phyloP scores from a whole-genome alignment of 2,113 vertebrate genomes.

The Oreotragus oreotragus region DNA sequence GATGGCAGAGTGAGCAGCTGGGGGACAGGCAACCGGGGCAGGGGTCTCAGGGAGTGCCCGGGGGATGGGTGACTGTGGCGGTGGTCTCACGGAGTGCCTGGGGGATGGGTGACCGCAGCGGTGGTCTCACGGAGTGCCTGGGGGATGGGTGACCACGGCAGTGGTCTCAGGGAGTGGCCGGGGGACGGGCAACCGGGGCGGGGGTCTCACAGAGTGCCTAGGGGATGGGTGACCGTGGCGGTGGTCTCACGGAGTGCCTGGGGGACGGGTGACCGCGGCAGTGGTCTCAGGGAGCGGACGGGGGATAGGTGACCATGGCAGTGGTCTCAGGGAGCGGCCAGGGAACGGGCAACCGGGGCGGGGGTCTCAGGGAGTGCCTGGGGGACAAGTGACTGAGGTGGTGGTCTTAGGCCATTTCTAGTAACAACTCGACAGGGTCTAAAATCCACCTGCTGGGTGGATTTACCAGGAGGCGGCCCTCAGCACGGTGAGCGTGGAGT shows the following conservation, averaged over 20 bases:
- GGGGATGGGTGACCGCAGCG: rapidly evolving
- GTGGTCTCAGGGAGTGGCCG: rapidly evolving
- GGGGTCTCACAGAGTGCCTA: too few relatives aligned
- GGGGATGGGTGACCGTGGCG: too few relatives aligned
- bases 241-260: too few relatives aligned
- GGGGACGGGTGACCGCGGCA: too few relatives aligned
- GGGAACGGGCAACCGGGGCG: rapidly evolving
- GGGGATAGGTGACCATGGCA: too few relatives aligned
- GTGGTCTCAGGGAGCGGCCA: rapidly evolving
- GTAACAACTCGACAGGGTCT: not conserved
- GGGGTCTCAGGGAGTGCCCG: not conserved
- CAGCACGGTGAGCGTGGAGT: not conserved
- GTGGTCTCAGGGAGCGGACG: too few relatives aligned
- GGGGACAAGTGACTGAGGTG: too few relatives aligned
- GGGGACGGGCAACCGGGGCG: rapidly evolving
- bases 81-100: rapidly evolving
- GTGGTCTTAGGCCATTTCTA: not conserved
- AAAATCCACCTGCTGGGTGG: not conserved
- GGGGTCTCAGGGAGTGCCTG: too few relatives aligned
- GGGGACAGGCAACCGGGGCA: rapidly evolving
- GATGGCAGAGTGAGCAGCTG: rapidly evolving
- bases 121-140: rapidly evolving
- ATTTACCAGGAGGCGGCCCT: not conserved
- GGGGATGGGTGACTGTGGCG: rapidly evolving
- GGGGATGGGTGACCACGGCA: rapidly evolving